Evolutionary conservation across 92 coral and sea anemone species (phyloP), one percentile per base, ranked within the genome.

Genomic region (Epizoanthus ramosus): DNA sequence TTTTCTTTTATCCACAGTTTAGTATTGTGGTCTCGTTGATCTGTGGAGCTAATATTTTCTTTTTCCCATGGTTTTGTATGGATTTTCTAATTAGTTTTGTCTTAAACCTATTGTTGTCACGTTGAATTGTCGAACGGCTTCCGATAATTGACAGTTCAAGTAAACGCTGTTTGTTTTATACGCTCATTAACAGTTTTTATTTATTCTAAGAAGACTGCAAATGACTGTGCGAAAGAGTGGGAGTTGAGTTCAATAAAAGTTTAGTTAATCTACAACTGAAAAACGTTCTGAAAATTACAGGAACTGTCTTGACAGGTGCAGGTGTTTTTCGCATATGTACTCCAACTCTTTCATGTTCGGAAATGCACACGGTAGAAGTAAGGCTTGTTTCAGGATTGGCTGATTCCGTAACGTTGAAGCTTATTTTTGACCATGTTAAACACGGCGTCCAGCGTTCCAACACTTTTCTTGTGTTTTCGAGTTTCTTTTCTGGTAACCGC

Each of bases 161-260:
- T 39, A 37, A 21, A 25, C 9, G 37, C 33, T 37, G 59, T n/a
- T 21, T 41, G 57, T 39, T 61, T 39, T 60, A 22, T 60, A 14
- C 2, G 16, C 70, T 63, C 71, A 41, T 77, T 43, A 60, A 69
- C 54, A 9, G 41, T 39, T 61, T 59, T 61, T 77, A 57, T 77
- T 77, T 77, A 39, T 43, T 60, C 19, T 47, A 75, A 75, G 67
- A 75, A 75, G 57, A 31, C 56, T 21, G 21, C 25, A 63, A 23
- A 9, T 63, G 68, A 9, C 33, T 63, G 68, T 19, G 43, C 22
- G 4, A 63, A 28, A 65, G 71, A 28, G 28, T 28, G 71, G 50
- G 71, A 31, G 39, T 25, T 22, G 22, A 14, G 70, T 65, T 37
- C 16, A 2, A 24, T 65, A 28, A 24, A 12, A 4, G 6, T 9